These are phyloP conservation scores for Teleiodes luculella DNA, from an alignment of 2,888 invertebrate genomes.

Conservation along the genomic window DNA sequence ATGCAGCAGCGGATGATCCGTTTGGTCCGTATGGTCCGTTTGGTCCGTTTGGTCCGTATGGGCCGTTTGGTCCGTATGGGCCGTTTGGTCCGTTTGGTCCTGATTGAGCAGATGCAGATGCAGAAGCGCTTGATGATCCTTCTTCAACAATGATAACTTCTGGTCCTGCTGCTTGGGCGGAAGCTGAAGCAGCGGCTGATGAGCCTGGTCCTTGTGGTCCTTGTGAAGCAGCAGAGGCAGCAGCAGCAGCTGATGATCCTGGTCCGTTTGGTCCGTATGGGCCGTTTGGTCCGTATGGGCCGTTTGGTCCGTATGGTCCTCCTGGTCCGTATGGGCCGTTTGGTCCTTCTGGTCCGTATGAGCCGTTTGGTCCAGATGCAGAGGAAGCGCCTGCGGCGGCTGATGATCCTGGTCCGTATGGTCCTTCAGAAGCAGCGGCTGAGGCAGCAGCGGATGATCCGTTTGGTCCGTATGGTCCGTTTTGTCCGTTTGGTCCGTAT, in stretches of 20 bases:
- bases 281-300: not conserved
- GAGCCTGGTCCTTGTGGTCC: constrained; percentile 2
- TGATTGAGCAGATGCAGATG: constrained; percentile 2
- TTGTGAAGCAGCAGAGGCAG: constrained; percentile 5
- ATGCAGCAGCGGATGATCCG: constrained; percentile 15
- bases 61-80: constrained; percentile 6
- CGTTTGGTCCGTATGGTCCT: not conserved
- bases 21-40: constrained; percentile 14
- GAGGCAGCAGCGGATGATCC: constrained; percentile 6
- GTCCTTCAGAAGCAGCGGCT: constrained; percentile 10
- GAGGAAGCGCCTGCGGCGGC: constrained; percentile 8
- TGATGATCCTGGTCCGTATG: constrained; percentile 4
- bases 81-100: constrained; percentile 17
- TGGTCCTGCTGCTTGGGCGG: not conserved
- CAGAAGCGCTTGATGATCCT: no score
- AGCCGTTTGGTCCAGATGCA: not conserved
- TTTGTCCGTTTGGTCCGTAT: not conserved
- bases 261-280: not conserved
- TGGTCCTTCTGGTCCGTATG: not conserved
- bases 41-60: constrained; percentile 9
- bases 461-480: not conserved
- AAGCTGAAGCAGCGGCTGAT: not conserved
- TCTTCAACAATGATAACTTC: no score
- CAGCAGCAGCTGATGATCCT: not conserved
- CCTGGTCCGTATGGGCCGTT: constrained; percentile 4